Evolutionary conservation across 2,797 vertebrate genomes (phyloP).

Genomic region (Salmo trutta): DNA sequence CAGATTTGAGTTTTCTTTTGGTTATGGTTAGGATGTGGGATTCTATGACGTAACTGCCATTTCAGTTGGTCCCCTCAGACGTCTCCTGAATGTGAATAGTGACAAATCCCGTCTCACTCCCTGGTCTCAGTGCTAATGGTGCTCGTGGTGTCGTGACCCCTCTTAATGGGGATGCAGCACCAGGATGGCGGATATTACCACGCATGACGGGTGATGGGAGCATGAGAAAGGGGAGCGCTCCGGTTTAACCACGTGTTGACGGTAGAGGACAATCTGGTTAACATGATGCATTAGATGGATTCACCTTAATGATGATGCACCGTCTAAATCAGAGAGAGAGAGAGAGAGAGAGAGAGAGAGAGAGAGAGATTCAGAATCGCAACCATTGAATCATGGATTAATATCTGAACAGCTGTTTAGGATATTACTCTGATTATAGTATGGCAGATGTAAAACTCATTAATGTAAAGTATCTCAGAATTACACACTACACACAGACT

Average conservation of each 20-base stretch:
- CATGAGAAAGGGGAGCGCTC: constrained; percentile 24
- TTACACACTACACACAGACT: too few relatives aligned
- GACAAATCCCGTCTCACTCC: constrained; percentile 33
- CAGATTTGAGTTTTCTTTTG: not conserved
- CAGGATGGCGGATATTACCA: constrained; percentile 16
- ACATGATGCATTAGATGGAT: constrained; percentile 15
- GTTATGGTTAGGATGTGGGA: not conserved
- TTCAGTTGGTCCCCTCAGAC: not conserved
- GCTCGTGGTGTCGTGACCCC: constrained; percentile 46
- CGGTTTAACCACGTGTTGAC: constrained; percentile 20
- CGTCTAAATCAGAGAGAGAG: not conserved
- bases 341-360: not conserved
- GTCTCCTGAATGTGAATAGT: constrained; percentile 21
- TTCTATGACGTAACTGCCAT: not conserved
- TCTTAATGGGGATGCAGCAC: constrained; percentile 53
- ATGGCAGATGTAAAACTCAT: constrained; percentile 47
- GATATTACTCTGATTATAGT: constrained; percentile 46
- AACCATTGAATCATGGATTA: constrained; percentile 38
- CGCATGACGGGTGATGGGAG: constrained; percentile 28
- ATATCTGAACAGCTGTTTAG: constrained; percentile 56
- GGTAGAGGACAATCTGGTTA: constrained; percentile 22
- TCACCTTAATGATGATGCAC: constrained; percentile 11
- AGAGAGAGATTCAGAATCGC: not conserved
- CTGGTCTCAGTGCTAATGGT: constrained; percentile 15
- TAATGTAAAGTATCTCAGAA: constrained; percentile 51